Conservation (phyloP, 2,113 vertebrate genomes). For the Meles meles region DNA sequence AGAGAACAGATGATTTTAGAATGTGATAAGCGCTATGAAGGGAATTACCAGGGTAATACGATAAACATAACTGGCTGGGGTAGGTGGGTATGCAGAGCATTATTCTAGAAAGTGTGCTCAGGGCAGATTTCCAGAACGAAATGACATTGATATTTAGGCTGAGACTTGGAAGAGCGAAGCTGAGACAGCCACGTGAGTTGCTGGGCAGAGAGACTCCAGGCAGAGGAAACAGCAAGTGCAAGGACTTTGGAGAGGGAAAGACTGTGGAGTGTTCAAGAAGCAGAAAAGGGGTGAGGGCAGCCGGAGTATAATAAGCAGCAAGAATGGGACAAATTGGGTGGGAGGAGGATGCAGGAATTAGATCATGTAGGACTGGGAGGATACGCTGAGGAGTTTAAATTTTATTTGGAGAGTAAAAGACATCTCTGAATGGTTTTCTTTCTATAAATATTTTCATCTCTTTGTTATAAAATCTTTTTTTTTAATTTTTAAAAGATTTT, state of each 20-base stretch:
- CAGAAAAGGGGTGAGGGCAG: not conserved
- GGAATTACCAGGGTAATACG: not conserved
- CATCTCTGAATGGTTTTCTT: not conserved
- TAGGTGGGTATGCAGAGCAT: too few species aligned
- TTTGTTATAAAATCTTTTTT: not conserved
- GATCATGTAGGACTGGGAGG: not conserved
- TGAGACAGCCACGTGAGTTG: not conserved
- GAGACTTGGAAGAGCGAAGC: not conserved
- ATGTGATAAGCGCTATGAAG: not conserved
- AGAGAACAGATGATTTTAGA: not conserved
- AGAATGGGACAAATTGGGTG: not conserved
- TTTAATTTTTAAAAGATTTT: too few species aligned
- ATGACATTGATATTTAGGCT: not conserved
- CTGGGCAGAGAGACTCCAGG: not conserved
- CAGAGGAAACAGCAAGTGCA: not conserved
- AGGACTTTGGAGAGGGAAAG: not conserved
- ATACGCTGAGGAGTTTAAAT: not conserved
- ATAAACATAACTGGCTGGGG: not conserved
- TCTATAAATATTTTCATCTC: not conserved
- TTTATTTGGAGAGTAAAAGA: not conserved
- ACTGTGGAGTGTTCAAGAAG: not conserved
- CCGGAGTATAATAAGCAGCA: accelerated
- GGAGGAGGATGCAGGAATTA: not conserved
- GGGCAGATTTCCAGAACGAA: not conserved
- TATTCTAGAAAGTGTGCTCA: not conserved